Conservation (phyloP, 2,113 vertebrate species). For the Salvelinus fontinalis region DNA sequence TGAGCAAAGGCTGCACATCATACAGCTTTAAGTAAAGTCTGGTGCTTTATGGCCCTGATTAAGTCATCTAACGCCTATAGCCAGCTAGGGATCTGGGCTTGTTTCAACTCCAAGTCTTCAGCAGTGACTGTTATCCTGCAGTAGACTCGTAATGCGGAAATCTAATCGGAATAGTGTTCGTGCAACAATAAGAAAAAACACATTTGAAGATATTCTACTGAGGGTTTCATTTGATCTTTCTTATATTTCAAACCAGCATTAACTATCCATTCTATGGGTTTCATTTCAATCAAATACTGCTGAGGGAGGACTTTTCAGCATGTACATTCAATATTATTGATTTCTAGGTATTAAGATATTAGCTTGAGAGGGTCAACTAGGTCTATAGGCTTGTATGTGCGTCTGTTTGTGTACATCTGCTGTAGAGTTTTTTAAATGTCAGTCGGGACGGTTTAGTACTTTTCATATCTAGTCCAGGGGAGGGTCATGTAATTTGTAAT, state of each 20-base stretch:
- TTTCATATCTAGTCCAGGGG: too few species aligned
- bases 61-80: conserved; percentile 61
- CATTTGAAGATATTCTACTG: conserved; percentile 1
- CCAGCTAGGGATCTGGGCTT: conserved; percentile 26
- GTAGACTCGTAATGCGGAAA: conserved; percentile 45
- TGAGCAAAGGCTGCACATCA: conserved; percentile 44
- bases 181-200: conserved; percentile 14
- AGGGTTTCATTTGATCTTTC: conserved; percentile 26
- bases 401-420: too few species aligned
- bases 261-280: neutral
- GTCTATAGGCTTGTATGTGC: neutral
- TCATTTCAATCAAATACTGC: conserved; percentile 23
- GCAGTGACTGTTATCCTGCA: conserved; percentile 59
- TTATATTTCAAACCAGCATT: conserved; percentile 31
- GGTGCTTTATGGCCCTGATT: conserved; percentile 68
- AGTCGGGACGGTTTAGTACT: too few species aligned
- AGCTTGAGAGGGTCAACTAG: neutral
- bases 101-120: conserved; percentile 42
- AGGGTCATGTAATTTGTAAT: too few species aligned
- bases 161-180: conserved; percentile 40
- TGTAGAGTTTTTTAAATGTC: too few species aligned
- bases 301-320: conserved; percentile 20
- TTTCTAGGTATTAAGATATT: neutral
- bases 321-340: conserved; percentile 7
- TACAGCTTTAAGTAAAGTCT: conserved; percentile 63